A percentile compares a stretch with the other conserved stretches of the same genome.
Evolutionary conservation across 2,888 invertebrate species (phyloP).

Genomic region (Celastrina argiolus): DNA sequence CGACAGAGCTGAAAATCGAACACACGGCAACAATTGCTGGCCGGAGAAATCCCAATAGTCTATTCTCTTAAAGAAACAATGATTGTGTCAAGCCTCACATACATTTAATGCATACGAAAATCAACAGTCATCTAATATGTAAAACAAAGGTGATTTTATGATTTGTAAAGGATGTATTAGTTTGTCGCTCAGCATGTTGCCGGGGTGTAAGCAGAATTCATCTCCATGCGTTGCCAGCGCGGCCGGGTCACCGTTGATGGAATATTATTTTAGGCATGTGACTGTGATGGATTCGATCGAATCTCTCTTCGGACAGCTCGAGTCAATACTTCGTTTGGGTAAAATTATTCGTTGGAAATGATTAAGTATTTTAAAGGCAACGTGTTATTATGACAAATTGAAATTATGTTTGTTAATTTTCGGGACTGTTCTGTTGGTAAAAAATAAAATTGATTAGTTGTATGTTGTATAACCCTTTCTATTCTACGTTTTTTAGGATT

Average conservation of each 20-base stretch:
- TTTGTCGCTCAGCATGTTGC: conserved; percentile 51
- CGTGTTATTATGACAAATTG: conserved; percentile 24
- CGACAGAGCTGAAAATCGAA: too few relatives aligned
- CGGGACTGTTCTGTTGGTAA: not conserved
- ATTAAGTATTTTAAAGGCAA: conserved; percentile 53
- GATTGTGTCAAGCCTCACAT: not conserved
- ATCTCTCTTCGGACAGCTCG: conserved; percentile 62
- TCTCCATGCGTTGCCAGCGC: conserved; percentile 53
- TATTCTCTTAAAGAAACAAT: not conserved
- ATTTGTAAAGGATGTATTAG: conserved; percentile 35
- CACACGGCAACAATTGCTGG: too few relatives aligned
- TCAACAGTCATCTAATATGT: conserved; percentile 2
- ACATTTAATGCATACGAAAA: not conserved
- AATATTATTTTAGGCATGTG: conserved; percentile 68
- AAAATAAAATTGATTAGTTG: not conserved
- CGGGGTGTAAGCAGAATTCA: conserved; percentile 51
- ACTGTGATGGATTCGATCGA: conserved; percentile 73
- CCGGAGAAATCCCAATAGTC: too few relatives aligned
- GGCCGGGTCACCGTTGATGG: conserved; percentile 49
- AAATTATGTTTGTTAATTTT: conserved; percentile 14
- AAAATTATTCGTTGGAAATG: conserved; percentile 42
- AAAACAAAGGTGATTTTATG: conserved; percentile 3
- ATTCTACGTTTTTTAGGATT: not conserved
- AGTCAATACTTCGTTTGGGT: conserved; percentile 46
- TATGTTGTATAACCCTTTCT: not conserved